A percentile compares a stretch with the other conserved stretches of the same genome.
Conservation (phyloP, 2,797 vertebrate genomes). For the Chelon labrosus region DNA sequence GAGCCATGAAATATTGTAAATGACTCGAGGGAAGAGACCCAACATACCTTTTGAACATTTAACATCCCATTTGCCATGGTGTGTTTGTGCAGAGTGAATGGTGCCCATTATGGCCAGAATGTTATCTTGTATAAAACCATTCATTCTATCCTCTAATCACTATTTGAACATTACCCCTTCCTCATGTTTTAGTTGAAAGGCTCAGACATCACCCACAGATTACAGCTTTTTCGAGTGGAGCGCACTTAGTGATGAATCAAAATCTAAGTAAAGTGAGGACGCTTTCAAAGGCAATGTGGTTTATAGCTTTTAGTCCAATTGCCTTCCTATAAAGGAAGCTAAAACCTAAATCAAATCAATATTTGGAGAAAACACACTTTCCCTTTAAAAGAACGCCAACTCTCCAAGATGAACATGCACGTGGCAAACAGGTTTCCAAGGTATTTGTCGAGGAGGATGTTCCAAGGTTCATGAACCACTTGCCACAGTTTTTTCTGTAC, state of each 20-base stretch:
- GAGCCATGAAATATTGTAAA: conserved; percentile 55
- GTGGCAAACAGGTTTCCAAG: too few species aligned
- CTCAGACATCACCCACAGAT: conserved; percentile 15
- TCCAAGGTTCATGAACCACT: too few species aligned
- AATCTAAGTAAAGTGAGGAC: neutral
- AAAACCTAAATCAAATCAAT: too few species aligned
- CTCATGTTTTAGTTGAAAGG: conserved; percentile 27
- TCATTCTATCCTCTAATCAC: conserved; percentile 26
- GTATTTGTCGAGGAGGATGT: too few species aligned
- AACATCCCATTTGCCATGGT: conserved; percentile 35
- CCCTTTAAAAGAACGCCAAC: too few species aligned
- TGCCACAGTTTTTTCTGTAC: too few species aligned
- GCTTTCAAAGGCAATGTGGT: neutral
- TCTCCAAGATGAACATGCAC: too few species aligned
- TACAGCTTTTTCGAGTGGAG: conserved; percentile 11
- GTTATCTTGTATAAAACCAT: conserved; percentile 2
- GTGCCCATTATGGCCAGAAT: conserved; percentile 28
- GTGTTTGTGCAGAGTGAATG: conserved; percentile 36
- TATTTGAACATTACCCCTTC: conserved; percentile 1
- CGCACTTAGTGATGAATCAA: conserved; percentile 27
- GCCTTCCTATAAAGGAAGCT: neutral
- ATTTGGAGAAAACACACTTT: too few species aligned
- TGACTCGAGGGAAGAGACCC: conserved; percentile 27
- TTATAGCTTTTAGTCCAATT: too few species aligned
- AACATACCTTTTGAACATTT: conserved; percentile 48